phyloP scores from a whole-genome alignment of 2,888 invertebrate genomes.

The Nemapogon koenigi region DNA sequence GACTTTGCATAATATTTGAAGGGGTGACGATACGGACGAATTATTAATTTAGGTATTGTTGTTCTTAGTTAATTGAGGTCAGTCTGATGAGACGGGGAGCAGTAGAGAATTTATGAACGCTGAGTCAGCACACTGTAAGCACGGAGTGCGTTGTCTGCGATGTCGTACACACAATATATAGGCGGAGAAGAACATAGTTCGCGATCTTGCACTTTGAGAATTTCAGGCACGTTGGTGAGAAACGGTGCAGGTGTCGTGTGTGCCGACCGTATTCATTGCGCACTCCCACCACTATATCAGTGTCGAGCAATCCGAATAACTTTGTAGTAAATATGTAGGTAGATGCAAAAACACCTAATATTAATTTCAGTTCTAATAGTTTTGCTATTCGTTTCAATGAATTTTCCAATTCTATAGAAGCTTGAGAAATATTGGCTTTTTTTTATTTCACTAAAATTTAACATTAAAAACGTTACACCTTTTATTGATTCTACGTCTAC shows the following conservation, averaged over 20 bases:
- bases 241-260: constrained; percentile 5
- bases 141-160: constrained; percentile 12
- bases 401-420: too few species aligned
- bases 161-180: constrained; percentile 5
- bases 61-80: constrained; percentile 27
- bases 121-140: constrained; percentile 23
- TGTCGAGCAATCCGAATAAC: too few species aligned
- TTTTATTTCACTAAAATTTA: too few species aligned
- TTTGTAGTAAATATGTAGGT: too few species aligned
- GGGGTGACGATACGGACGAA: constrained; percentile 4
- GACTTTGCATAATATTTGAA: constrained; percentile 8
- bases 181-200: not conserved
- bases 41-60: constrained; percentile 6
- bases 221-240: constrained; percentile 2
- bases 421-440: too few species aligned
- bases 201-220: constrained; percentile 6
- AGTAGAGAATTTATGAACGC: constrained; percentile 19
- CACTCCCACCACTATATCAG: constrained; percentile 1
- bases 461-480: too few species aligned
- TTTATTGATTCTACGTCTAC: too few species aligned
- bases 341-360: too few species aligned
- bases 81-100: constrained; percentile 19
- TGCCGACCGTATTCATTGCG: constrained; percentile 5
- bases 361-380: too few species aligned
- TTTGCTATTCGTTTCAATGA: too few species aligned